Evolutionary conservation across 2,113 vertebrate genomes (phyloP).

Genomic region (Peromyscus maniculatus): DNA sequence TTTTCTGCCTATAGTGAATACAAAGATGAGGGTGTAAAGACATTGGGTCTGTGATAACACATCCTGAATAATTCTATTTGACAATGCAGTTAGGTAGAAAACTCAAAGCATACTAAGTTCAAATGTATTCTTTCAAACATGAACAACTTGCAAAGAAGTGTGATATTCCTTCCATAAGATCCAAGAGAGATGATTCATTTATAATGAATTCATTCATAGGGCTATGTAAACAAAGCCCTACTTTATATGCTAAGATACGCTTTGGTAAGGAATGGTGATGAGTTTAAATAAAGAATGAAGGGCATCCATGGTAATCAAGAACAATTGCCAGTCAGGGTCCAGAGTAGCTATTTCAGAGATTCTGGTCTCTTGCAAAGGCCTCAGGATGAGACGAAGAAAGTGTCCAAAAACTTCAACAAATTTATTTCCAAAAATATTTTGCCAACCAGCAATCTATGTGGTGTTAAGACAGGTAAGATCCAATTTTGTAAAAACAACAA

Average conservation of each 20-base stretch:
- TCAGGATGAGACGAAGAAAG: not conserved
- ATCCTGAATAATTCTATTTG: not conserved
- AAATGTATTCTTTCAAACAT: not conserved
- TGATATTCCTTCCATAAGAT: constrained; percentile 2
- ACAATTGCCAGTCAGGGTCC: not conserved
- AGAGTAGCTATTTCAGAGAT: not conserved
- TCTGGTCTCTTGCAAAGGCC: not conserved
- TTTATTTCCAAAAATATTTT: not conserved
- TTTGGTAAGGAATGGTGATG: constrained; percentile 24
- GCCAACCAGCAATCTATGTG: not conserved
- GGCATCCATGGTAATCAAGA: not conserved
- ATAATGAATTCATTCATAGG: not conserved
- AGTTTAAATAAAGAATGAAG: not conserved
- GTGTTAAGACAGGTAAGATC: not conserved
- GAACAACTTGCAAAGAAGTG: not conserved
- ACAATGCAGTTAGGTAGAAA: not conserved
- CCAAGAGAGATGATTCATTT: not conserved
- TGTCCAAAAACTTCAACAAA: not conserved
- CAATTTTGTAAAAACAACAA: not conserved
- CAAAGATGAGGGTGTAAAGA: not conserved
- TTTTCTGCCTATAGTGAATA: not conserved
- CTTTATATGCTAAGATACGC: not conserved
- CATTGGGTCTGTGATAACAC: not conserved
- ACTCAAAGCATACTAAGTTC: not conserved
- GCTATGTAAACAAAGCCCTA: not conserved